Base-by-base conservation (phyloP, 2,888 invertebrate genomes). In the Microplitis manilae region DNA sequence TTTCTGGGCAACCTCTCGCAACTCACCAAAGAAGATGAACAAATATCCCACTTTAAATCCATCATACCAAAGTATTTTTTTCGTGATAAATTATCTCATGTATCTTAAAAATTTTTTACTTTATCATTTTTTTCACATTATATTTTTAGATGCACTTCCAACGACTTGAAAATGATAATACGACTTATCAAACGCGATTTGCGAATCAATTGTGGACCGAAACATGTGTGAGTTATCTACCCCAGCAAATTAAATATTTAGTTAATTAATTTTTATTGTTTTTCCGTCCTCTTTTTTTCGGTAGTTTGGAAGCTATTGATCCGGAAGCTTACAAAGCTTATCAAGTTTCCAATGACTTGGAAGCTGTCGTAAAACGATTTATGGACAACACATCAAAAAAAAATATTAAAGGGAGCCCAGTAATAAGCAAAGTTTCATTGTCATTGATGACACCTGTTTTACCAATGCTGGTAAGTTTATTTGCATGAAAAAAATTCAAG, bases 151-250 rank as follows among this genome's bases (percentile, higher is more conserved):
- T 95, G 97, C 83, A 97, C 97, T 1, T 90, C 92, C 0, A 93
- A 95, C 85, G 98, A 98, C 90, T 89, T 98, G 80, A 95, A 95
- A 92, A 95, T 94, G 92, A 91, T 97, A 0, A 94, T 98, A 20
- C 92, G 98, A 13, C 90, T 98, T 61, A 94, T 98, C 40, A 97
- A 97, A 90, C 96, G 96, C 85, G 98, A 98, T 91, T 91, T 98
- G 77, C 91, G 97, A 82, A 98, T 98, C 85, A 97, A 97, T 87
- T 95, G 97, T 41, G 97, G 98, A 0, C 95, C 97, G 0, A 96
- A 98, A 89, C 97, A 96, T 88, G 95, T 98, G 91, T 93, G 88
- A 90, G 92, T 82, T 50, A 50, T 50, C 2, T 50, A 13, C 13
- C 13, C 13, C 13, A 7, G 50, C 8, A 13, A 8, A 9, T 13